phyloP scores from a whole-genome alignment of 2,113 vertebrate genomes.

The Paradoxurus hermaphroditus region DNA sequence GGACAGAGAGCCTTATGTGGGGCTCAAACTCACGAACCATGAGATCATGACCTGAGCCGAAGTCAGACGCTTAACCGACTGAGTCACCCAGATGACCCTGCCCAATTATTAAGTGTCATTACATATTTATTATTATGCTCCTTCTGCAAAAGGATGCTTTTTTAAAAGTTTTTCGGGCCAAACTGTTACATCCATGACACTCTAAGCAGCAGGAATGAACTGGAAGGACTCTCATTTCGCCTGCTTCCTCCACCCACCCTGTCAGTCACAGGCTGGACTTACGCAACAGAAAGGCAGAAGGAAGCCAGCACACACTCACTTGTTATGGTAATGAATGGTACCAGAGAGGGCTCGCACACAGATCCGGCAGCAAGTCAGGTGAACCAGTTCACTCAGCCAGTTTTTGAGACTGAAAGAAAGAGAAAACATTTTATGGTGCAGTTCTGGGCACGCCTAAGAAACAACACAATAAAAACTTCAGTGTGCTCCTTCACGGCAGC shows the following conservation, averaged over 20 bases:
- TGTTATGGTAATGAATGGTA: conserved; percentile 93
- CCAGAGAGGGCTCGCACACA: conserved; percentile 94
- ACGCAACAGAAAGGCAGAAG: neutral
- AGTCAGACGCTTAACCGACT: too few relatives aligned
- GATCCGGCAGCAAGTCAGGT: conserved; percentile 94
- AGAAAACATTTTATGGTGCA: neutral
- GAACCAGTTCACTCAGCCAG: conserved; percentile 92
- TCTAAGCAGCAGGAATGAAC: neutral
- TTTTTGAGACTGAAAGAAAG: conserved; percentile 86
- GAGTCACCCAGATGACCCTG: too few relatives aligned
- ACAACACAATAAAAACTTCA: neutral
- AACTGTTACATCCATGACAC: neutral
- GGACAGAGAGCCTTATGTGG: too few relatives aligned
- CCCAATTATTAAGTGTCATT: neutral
- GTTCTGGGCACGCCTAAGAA: neutral
- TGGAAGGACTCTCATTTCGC: neutral
- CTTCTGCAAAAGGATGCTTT: neutral
- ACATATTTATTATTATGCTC: neutral
- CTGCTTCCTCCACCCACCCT: neutral
- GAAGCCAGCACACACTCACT: conserved; percentile 86
- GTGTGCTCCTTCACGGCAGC: neutral
- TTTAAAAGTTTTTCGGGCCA: neutral
- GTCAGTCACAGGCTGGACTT: neutral
- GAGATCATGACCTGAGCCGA: too few relatives aligned
- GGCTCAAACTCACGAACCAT: too few relatives aligned